phyloP scores from a whole-genome alignment of 2,797 vertebrate species.

The Naso thynnoides region DNA sequence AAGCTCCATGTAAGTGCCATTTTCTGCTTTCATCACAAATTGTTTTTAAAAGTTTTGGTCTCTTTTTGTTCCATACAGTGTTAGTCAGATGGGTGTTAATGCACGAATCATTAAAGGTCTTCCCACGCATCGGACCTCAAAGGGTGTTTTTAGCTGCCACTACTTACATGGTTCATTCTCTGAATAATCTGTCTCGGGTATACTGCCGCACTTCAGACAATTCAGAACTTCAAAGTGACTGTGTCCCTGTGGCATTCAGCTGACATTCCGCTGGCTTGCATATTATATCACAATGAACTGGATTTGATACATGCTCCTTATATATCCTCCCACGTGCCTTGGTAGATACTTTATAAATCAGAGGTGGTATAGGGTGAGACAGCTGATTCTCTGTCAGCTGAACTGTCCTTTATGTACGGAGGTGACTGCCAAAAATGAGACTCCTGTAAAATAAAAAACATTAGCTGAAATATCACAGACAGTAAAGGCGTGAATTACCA shows the following conservation, averaged over 20 bases:
- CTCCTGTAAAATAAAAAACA: constrained; percentile 4
- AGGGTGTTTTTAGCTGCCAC: constrained; percentile 6
- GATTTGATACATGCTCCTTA: constrained; percentile 33
- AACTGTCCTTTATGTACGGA: constrained; percentile 15
- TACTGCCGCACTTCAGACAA: constrained; percentile 8
- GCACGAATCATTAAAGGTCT: neutral
- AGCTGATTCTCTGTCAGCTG: constrained; percentile 22
- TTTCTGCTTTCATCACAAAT: neutral
- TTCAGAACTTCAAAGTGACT: constrained; percentile 44
- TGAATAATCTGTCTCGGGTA: constrained; percentile 13
- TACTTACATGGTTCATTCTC: constrained; percentile 25
- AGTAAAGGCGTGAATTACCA: neutral
- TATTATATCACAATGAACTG: constrained; percentile 33
- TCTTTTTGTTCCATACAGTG: neutral
- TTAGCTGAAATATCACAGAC: neutral
- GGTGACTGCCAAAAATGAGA: constrained; percentile 8
- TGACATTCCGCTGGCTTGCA: constrained; percentile 42
- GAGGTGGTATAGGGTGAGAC: constrained; percentile 7
- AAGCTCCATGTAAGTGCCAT: too few species aligned
- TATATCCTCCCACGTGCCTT: neutral
- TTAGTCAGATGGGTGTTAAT: neutral
- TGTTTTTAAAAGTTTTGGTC: neutral
- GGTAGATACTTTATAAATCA: constrained; percentile 28
- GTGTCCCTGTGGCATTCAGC: constrained; percentile 15
- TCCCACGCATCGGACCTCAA: neutral